Evolutionary conservation across 2,888 invertebrate genomes (phyloP).

Genomic region (Tromatobia lineatoria): DNA sequence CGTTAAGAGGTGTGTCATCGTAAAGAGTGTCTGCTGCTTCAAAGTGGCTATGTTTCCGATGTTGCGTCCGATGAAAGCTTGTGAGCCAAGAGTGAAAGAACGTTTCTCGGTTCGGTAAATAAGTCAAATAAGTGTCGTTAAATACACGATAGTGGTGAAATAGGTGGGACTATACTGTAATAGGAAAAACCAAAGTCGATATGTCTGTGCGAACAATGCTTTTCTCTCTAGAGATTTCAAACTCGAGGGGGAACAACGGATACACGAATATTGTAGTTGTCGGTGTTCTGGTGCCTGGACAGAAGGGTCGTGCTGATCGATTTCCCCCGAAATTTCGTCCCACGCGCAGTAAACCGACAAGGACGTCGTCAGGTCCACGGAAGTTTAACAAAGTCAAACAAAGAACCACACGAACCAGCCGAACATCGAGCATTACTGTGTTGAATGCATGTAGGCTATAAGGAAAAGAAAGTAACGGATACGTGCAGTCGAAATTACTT

Average conservation of each 20-base stretch:
- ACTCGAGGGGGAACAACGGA: conserved; percentile 50
- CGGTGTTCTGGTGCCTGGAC: conserved; percentile 33
- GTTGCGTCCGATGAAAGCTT: too few species aligned
- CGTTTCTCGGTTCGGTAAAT: too few species aligned
- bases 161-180: background rate
- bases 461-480: conserved; percentile 31
- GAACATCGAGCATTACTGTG: conserved; percentile 1
- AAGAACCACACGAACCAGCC: conserved; percentile 65
- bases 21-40: too few species aligned
- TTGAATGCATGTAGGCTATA: background rate
- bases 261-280: conserved; percentile 63
- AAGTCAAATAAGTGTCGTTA: background rate
- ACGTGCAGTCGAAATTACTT: background rate
- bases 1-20: too few species aligned
- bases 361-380: conserved; percentile 21
- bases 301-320: conserved; percentile 19
- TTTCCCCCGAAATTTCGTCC: conserved; percentile 36
- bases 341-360: conserved; percentile 6
- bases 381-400: conserved; percentile 79
- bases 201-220: conserved; percentile 38
- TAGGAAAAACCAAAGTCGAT: background rate
- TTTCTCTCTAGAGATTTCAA: conserved; percentile 11
- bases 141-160: background rate
- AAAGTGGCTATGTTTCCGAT: too few species aligned
- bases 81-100: too few species aligned